Base-by-base conservation (phyloP, 2,113 vertebrate genomes). In the Phrynocephalus versicolor region DNA sequence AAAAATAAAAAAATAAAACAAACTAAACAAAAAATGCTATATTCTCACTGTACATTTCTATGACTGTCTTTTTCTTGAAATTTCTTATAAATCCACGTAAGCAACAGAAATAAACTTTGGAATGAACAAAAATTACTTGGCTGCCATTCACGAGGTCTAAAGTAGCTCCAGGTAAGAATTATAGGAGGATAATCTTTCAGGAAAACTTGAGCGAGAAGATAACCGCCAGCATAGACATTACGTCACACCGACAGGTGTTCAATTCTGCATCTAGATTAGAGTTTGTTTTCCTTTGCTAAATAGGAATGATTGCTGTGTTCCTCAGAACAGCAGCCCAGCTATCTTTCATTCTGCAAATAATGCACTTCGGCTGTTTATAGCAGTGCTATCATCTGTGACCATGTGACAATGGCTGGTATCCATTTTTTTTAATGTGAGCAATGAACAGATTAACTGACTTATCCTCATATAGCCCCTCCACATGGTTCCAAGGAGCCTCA, bases 161-260 rank as follows among this genome's bases (percentile, higher is more conserved):
- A 87, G 70, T 70, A 91, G 82, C 58, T 89, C 67, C 60, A 91
- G 58, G 79, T 92, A 87, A 88, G 85, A 89, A 86, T 88, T 86
- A 25, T 85, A 88, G 86, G 19, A 89, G 37, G 85, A 93, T 89
- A 91, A 92, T 12, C 51, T 51, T 87, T 81, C 35, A 86, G 41
- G 71, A 74, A 86, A 67, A 41, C 35, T 74, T 6, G 0, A 45
- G 12, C 15, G 18, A 21, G 51, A 89, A 88, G 77, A 89, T 55
- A 88, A 78, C 76, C 14, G 88, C 18, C 37, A 55, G 15, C 64
- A 27, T 25, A 60, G 23, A 57, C 83, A 6, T 15, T 72, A 33
- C 64, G 9, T 39, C 21, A 88, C 39, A 84, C 30, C 35, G 57
- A 8, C 71, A 76, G 41, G n/a, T 67, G 64, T 67, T 7, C 75